Percentiles rank a stretch among this genome's conserved stretches.
phyloP scores from a whole-genome alignment of 2,113 vertebrate species.

The Mesoclemmys tuberculata region DNA sequence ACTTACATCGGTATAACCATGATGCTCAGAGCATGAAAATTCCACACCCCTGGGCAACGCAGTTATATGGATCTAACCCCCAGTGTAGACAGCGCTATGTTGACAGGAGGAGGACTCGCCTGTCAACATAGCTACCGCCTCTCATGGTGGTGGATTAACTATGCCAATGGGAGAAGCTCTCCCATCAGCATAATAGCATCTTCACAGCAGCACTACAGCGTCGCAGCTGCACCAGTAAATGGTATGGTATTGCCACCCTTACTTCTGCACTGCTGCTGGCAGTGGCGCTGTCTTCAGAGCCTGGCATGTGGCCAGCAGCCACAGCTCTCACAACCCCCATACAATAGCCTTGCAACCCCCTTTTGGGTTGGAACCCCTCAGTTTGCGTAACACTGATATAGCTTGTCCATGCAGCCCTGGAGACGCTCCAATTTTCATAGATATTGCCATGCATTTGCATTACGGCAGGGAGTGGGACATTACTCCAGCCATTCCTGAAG shows the following conservation, averaged over 20 bases:
- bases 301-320: neutral
- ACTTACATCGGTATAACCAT: too few relatives aligned
- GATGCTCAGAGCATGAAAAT: too few relatives aligned
- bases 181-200: neutral
- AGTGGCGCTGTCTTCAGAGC: neutral
- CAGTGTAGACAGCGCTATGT: too few relatives aligned
- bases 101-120: too few relatives aligned
- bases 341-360: neutral
- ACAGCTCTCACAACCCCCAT: neutral
- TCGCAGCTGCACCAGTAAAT: neutral
- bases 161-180: too few relatives aligned
- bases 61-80: too few relatives aligned
- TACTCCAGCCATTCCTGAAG: conserved; percentile 51
- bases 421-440: conserved; percentile 12
- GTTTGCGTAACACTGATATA: neutral
- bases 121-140: neutral
- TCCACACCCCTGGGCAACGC: too few relatives aligned
- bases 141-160: neutral
- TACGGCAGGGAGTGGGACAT: conserved; percentile 8
- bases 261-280: neutral
- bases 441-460: neutral
- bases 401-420: neutral
- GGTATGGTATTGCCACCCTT: neutral
- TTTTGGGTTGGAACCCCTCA: neutral
- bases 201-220: too few relatives aligned